Base-by-base conservation (phyloP, 2,888 invertebrate species). In the Cephus pygmeus region DNA sequence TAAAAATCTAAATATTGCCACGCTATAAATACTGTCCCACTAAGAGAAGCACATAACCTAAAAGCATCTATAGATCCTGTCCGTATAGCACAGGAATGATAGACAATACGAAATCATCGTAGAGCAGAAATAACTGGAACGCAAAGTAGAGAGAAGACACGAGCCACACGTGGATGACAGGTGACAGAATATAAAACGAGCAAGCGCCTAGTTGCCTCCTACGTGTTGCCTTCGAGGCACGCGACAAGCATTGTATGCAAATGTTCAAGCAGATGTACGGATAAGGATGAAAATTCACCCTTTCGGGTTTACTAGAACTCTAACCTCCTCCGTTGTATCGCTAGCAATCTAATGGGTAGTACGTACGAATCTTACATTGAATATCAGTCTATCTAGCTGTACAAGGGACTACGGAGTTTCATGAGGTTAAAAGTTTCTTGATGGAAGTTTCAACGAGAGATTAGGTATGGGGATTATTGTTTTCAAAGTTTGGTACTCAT, bases 161-260 rank as follows among this genome's bases (percentile, higher is more conserved):
- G 77, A 76, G 34, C 75, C 79, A 81, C 87, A 86, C 87, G 87
- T 86, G 87, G 78, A 79, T 85, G 88, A 87, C 89, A 89, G 89
- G 89, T 90, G 89, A 88, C 78, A 77, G 84, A 85, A 89, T 88
- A 87, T 84, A 82, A 81, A 85, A 85, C 40, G 76, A 80, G 73
- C 75, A 11, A 76, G 75, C 69, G 74, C 30, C 76, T n/a, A 76
- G 77, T 77, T 79, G 56, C 81, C 85, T 84, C 84, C 83, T 86
- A 86, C 85, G 85, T 81, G 83, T 82, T 76, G 82, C 79, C 81
- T 86, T 82, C 74, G 75, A 82, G 86, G 84, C 88, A 89, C 88
- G 90, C 90, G 89, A 89, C 88, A 85, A 85, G 87, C 86, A 88
- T 89, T 89, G 88, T 90, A 90, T 90, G 89, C 86, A 88, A 91